Evolutionary conservation across 2,888 invertebrate species (phyloP).

Genomic region (Ischnus inquisitorius): DNA sequence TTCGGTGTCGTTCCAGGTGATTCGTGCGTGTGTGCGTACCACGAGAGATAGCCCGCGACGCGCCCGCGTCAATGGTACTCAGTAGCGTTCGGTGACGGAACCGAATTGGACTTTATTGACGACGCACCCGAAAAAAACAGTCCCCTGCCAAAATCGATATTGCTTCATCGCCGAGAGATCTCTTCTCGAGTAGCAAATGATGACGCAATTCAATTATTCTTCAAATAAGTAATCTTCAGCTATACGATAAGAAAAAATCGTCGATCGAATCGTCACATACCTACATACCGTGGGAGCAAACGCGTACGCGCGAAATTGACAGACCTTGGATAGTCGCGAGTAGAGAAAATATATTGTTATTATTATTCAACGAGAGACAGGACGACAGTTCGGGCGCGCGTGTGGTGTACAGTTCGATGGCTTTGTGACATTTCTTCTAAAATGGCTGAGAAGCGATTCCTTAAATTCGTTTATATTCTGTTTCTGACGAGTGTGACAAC

Average conservation of each 20-base stretch:
- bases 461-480: slow-evolving; percentile 66
- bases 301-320: background rate
- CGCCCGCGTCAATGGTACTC: background rate
- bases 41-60: background rate
- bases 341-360: background rate
- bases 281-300: background rate
- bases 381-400: too few relatives aligned
- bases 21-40: background rate
- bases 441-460: slow-evolving; percentile 68
- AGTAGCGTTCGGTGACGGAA: slow-evolving; percentile 7
- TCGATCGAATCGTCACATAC: slow-evolving; percentile 7
- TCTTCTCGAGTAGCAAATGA: slow-evolving; percentile 17
- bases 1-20: background rate
- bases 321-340: slow-evolving; percentile 5
- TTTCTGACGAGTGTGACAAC: slow-evolving; percentile 53
- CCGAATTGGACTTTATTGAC: background rate
- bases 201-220: background rate
- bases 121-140: too few relatives aligned
- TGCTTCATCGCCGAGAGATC: background rate
- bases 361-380: too few relatives aligned
- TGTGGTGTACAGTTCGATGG: background rate
- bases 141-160: background rate
- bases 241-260: background rate
- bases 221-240: too few relatives aligned
- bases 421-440: slow-evolving; percentile 58